Base-by-base conservation (phyloP, 92 coral and sea anemone species). In the Porites lobata region DNA sequence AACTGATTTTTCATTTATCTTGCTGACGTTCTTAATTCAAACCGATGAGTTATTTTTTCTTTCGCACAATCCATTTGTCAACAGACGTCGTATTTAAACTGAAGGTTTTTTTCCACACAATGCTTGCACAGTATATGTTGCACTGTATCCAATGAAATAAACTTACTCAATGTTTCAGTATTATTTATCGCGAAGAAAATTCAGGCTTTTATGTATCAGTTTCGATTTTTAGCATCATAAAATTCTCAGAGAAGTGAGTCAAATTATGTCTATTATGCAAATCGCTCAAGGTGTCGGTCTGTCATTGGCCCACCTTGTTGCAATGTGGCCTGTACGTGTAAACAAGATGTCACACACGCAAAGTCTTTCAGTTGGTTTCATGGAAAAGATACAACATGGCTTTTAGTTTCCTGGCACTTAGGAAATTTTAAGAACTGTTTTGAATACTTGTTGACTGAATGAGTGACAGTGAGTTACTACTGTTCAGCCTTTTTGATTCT, bases 211-310 rank as follows among this genome's bases (percentile, higher is more conserved):
- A 8, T 22, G 61, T 80, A 15, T 52, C 5, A 50, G 38, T 7
- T 15, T 14, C 51, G 65, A 17, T 81, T 81, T 58, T 29, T 54
- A 17, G 26, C 22, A 52, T 81, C 69, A 7, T 9, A 54, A 4
- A 9, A 38, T 38, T 38, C 47, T 38, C 47, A 38, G 47, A 38
- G 47, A 38, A 2, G 3, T 29, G 0, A 61, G 71, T 52, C 54
- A 1, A 10, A 56, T 2, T 47, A 12, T n/a, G n/a, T n/a, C n/a
- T n/a, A 53, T 66, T 69, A 63, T 78, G 78, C 38, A 43, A 81
- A 68, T 67, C 50, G 22, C 13, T 56, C 83, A 66, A 69, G 81
- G 85, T 77, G 83, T 20, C 86, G 17, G n/a, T 0, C 10, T 50
- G 3, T 50, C 76, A 90, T 65, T 70, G 76, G 85, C 62, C 18